Conservation (phyloP, 2,888 invertebrate genomes). For the Cheilosia variabilis region DNA sequence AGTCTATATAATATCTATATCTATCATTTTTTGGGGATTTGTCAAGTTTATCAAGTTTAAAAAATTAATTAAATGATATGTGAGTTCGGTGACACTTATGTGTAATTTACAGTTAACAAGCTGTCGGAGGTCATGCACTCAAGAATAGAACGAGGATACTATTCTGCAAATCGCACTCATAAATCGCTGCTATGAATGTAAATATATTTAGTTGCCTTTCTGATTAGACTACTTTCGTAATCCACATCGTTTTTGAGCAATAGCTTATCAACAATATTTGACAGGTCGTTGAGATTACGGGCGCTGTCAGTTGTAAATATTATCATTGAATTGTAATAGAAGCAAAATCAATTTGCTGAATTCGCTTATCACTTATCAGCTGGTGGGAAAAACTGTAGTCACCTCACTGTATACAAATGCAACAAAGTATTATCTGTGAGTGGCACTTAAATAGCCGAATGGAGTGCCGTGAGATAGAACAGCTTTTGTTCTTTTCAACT, state of each 20-base stretch:
- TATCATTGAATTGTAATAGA: conserved; percentile 11
- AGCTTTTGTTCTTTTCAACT: neutral
- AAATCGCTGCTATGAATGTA: too few relatives aligned
- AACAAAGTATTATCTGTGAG: neutral
- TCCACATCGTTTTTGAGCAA: neutral
- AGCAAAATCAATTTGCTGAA: conserved; percentile 36
- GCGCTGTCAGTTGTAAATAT: conserved; percentile 5
- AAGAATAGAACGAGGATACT: too few relatives aligned
- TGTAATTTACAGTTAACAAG: too few relatives aligned
- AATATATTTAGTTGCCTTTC: too few relatives aligned
- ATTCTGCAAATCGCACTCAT: too few relatives aligned
- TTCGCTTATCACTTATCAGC: neutral
- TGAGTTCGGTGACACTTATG: too few relatives aligned
- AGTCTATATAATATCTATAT: too few relatives aligned
- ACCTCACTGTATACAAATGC: neutral
- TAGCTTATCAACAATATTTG: neutral
- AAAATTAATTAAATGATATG: too few relatives aligned
- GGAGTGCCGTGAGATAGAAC: neutral
- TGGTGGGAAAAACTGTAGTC: neutral
- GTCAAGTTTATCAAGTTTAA: too few relatives aligned
- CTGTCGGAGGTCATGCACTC: too few relatives aligned
- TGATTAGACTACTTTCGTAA: neutral
- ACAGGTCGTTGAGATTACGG: conserved; percentile 23
- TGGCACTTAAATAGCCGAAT: neutral
- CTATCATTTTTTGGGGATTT: too few relatives aligned